A percentile compares a stretch with the other conserved stretches of the same genome.
These are phyloP conservation scores for Typhlomys cinereus DNA, from an alignment of 2,113 vertebrate genomes.

Conservation along the genomic window DNA sequence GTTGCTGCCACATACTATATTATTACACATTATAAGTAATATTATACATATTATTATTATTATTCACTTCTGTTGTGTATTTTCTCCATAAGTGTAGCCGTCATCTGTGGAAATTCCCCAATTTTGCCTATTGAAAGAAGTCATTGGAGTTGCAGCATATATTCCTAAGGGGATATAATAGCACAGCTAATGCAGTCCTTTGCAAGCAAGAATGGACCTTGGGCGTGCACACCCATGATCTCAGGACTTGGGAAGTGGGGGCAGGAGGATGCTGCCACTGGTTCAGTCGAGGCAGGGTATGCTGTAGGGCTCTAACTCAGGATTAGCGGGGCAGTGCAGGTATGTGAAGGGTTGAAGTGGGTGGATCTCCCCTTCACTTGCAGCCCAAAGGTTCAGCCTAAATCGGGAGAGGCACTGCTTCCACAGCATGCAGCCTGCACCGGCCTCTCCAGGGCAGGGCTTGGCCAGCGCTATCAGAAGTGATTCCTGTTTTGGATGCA, in stretches of 20 bases:
- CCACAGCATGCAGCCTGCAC: background rate
- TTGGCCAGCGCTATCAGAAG: background rate
- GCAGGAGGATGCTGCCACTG: background rate
- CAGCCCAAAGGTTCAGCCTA: background rate
- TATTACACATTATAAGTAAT: no score
- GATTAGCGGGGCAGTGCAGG: background rate
- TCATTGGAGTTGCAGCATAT: no score
- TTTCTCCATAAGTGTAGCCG: background rate
- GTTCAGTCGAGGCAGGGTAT: background rate
- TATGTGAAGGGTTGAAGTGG: background rate
- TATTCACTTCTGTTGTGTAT: background rate
- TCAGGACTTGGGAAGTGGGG: background rate
- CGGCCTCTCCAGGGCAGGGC: background rate
- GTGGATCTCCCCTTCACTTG: background rate
- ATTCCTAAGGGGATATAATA: background rate
- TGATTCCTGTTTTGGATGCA: background rate
- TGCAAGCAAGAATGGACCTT: background rate
- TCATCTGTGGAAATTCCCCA: background rate
- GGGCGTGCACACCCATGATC: background rate
- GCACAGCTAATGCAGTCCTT: background rate
- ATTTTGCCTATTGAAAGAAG: background rate
- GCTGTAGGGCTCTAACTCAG: background rate
- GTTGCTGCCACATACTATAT: no score
- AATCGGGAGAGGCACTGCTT: background rate
- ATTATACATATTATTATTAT: no score